Evolutionary conservation across 2,113 vertebrate genomes (phyloP), one percentile per base, ranked within the genome.

Genomic region (Stigmatopora argus): DNA sequence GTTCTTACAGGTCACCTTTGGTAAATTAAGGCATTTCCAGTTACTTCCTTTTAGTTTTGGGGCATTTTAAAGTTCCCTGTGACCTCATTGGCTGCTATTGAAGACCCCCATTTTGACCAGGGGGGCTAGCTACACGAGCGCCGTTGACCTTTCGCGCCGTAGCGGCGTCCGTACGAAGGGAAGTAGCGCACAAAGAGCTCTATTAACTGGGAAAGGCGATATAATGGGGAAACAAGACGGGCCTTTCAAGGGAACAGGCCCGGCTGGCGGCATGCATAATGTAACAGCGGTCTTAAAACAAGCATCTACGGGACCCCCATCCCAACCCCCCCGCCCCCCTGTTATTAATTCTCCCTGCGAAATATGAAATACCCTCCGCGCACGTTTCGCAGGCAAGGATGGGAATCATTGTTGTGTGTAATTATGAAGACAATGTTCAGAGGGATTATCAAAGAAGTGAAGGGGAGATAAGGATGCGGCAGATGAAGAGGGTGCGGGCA

Each of bases 371-470:
- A 78, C 82, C 86, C 79, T 79, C 76, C 46, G 75, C 48, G 61
- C 79, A 79, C 79, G 69, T 87, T 88, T 85, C 83, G 78, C 72
- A 68, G 76, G 81, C 78, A 60, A 78, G 83, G 83, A 85, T 83
- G 78, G 81, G 81, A 89, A 85, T 87, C 85, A 86, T 84, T 89
- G 87, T 87, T 85, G 87, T 89, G 85, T 89, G 87, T 89, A 89
- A 89, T 89, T 89, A 86, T 84, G 84, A 87, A 86, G 85, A 89
- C 85, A 89, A 87, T 89, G 84, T 89, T 86, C 71, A 61, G 72
- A 85, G 83, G 87, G 84, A 89, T 89, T 89, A 89, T 87, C 85
- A 89, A 87, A 86, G 87, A 86, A 86, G 83, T 84, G 76, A 74
- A 81, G 84, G 68, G 71, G 13, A 82, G 87, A 89, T 87, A 89